These are phyloP conservation scores for Notechis scutatus DNA, from an alignment of 2,113 vertebrate genomes.

Conservation along the genomic window DNA sequence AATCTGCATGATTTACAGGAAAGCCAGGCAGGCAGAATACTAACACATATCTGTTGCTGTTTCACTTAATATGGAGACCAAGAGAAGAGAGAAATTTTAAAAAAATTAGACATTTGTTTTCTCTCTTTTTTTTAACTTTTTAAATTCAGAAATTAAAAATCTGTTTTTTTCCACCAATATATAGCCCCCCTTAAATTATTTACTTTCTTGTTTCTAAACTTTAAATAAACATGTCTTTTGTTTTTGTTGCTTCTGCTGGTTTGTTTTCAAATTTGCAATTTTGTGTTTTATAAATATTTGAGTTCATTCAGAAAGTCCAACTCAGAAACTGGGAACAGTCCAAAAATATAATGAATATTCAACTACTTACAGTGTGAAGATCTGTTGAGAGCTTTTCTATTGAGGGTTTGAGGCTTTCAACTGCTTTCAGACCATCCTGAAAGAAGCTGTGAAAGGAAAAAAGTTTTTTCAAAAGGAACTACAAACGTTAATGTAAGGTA, in stretches of 20 bases:
- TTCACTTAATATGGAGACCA: neutral
- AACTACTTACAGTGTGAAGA: conserved; percentile 83
- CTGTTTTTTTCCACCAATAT: neutral
- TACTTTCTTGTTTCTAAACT: neutral
- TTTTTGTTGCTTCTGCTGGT: neutral
- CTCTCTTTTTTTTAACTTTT: neutral
- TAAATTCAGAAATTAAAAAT: neutral
- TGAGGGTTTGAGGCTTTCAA: conserved; percentile 95
- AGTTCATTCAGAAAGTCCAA: neutral
- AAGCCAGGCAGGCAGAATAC: neutral
- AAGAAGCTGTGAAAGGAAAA: conserved; percentile 82
- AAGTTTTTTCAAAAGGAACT: neutral
- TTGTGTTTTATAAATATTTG: neutral
- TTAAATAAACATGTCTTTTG: neutral
- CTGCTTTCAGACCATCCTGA: conserved; percentile 96
- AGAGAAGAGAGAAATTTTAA: neutral
- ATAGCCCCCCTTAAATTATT: neutral
- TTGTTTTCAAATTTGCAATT: neutral
- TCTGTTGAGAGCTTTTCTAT: conserved; percentile 95
- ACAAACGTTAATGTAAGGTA: neutral
- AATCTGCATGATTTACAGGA: neutral
- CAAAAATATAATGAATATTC: neutral
- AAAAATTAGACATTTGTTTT: neutral
- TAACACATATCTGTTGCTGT: neutral
- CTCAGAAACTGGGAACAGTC: neutral